Evolutionary conservation across 2,888 invertebrate genomes (phyloP).

Genomic region (Dynastes hyllus): DNA sequence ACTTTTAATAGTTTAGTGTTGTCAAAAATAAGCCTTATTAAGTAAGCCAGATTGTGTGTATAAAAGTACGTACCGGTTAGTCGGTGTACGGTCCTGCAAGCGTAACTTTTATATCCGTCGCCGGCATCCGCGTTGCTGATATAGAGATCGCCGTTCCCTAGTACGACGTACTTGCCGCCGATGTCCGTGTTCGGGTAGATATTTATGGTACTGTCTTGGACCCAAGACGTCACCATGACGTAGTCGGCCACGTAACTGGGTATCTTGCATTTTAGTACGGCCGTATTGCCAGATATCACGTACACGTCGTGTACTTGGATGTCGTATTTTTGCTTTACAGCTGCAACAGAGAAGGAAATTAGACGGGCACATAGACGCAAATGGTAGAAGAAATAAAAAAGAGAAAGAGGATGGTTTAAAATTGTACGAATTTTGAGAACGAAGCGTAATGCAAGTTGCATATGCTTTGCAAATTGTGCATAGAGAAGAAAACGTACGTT

Average conservation of each 20-base stretch:
- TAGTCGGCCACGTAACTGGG: constrained; percentile 92
- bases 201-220: constrained; percentile 86
- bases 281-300: constrained; percentile 93
- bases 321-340: constrained; percentile 89
- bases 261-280: constrained; percentile 91
- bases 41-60: neutral
- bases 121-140: constrained; percentile 85
- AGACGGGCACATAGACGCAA: constrained; percentile 2
- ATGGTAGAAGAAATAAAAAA: constrained; percentile 13
- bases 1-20: too few species aligned
- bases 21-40: too few species aligned
- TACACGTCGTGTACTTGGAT: constrained; percentile 94
- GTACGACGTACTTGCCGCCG: constrained; percentile 83
- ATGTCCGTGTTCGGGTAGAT: constrained; percentile 85
- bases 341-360: constrained; percentile 73
- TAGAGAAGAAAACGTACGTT: too few species aligned
- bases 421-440: too few species aligned
- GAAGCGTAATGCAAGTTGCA: too few species aligned
- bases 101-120: constrained; percentile 87
- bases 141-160: constrained; percentile 88
- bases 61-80: constrained; percentile 75
- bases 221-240: constrained; percentile 92
- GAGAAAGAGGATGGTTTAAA: too few species aligned
- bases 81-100: constrained; percentile 87
- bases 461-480: too few species aligned